Evolutionary conservation across 2,113 vertebrate genomes (phyloP).

Genomic region (Siniperca knerii): DNA sequence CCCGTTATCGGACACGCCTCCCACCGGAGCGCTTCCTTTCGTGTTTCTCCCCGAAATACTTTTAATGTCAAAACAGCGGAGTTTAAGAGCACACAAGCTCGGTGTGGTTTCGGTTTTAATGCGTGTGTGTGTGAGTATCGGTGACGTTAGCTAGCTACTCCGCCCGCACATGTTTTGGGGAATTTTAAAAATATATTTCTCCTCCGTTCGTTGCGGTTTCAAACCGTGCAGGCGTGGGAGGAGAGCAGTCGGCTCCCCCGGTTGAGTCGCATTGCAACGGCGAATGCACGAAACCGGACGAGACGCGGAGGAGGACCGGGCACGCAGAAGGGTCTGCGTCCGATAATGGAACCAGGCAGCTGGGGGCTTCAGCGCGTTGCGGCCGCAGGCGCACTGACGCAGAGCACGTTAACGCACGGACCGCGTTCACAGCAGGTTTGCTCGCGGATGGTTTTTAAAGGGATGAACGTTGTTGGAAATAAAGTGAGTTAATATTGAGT

Average conservation of each 20-base stretch:
- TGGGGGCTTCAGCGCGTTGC: not conserved
- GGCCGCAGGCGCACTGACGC: not conserved
- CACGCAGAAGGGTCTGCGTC: slow-evolving; percentile 21
- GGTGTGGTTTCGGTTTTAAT: fast-evolving
- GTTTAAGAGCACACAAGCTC: not conserved
- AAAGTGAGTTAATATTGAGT: fast-evolving
- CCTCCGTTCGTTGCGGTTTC: not conserved
- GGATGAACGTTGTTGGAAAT: fast-evolving
- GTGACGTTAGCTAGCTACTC: not conserved
- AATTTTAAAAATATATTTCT: not conserved
- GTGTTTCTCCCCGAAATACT: not conserved
- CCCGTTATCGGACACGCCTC: slow-evolving; percentile 56
- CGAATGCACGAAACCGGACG: not conserved
- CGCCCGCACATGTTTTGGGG: fast-evolving
- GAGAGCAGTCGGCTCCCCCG: too few relatives aligned
- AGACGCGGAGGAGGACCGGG: too few relatives aligned
- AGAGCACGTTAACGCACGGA: not conserved
- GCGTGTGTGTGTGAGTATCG: fast-evolving
- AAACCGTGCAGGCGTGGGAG: not conserved
- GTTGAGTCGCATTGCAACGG: not conserved
- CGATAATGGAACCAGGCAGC: slow-evolving; percentile 34
- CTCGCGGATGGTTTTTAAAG: not conserved
- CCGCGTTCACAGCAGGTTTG: too few relatives aligned
- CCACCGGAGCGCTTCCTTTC: not conserved
- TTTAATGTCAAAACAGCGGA: fast-evolving